A percentile compares a stretch with the other conserved stretches of the same genome.
These are phyloP conservation scores for Folsomia manolachei DNA, from an alignment of 2,888 invertebrate species.

Conservation along the genomic window DNA sequence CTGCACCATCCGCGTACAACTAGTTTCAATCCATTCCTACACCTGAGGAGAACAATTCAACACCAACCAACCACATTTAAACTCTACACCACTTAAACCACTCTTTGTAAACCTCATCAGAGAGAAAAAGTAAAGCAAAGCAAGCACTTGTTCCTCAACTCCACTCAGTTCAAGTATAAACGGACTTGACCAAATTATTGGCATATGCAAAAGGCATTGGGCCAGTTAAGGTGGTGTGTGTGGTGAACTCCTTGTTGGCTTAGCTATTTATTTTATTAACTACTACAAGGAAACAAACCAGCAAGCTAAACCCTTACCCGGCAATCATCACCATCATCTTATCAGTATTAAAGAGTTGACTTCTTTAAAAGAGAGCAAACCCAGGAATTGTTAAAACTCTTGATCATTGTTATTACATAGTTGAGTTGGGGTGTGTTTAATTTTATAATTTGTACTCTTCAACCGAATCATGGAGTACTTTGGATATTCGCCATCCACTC, in stretches of 20 bases:
- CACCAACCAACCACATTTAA: slow-evolving; percentile 3
- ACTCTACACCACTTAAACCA: neutral
- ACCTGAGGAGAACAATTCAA: slow-evolving; percentile 44
- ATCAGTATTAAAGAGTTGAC: neutral
- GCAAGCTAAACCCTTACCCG: too few relatives aligned
- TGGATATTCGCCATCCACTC: slow-evolving; percentile 46
- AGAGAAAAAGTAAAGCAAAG: neutral
- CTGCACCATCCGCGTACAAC: slow-evolving; percentile 28
- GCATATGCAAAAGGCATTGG: slow-evolving; percentile 10
- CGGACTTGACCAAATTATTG: neutral
- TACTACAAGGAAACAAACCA: too few relatives aligned
- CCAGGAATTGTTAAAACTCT: neutral
- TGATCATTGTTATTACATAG: neutral
- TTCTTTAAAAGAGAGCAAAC: neutral
- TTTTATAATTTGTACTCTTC: too few relatives aligned
- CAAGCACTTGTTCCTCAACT: slow-evolving; percentile 5
- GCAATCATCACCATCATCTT: too few relatives aligned
- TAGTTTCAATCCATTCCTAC: slow-evolving; percentile 43
- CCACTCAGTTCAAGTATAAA: too few relatives aligned
- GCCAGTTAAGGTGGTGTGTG: neutral
- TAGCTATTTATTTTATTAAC: neutral
- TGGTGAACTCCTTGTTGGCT: neutral
- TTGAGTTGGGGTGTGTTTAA: neutral
- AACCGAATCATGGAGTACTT: slow-evolving; percentile 46
- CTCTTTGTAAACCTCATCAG: too few relatives aligned